Conservation (phyloP, 1,140 invertebrate genomes). For the Armadillidium nasatum region DNA sequence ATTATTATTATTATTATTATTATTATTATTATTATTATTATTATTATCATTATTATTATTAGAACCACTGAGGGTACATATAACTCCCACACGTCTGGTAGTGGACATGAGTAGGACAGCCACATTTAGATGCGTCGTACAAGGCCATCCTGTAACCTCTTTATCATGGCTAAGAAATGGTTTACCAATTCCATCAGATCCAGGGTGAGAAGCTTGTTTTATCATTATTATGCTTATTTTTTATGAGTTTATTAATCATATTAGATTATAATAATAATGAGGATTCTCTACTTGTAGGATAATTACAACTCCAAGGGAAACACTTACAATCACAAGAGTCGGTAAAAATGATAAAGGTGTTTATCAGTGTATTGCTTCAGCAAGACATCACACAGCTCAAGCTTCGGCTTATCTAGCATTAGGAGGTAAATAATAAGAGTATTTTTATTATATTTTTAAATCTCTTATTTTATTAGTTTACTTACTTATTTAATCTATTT, state of each 20-base stretch:
- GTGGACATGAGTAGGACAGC: slow-evolving; percentile 76
- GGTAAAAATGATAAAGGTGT: slow-evolving; percentile 69
- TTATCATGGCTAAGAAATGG: slow-evolving; percentile 81
- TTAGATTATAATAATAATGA: not conserved
- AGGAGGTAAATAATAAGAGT: slow-evolving; percentile 48
- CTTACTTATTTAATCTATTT: not conserved
- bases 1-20: not conserved
- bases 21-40: not conserved
- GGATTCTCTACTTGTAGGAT: slow-evolving; percentile 45
- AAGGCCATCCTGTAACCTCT: slow-evolving; percentile 60
- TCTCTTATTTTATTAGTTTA: not conserved
- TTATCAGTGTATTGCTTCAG: slow-evolving; percentile 64
- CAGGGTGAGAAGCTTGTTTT: slow-evolving; percentile 24
- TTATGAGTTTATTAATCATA: not conserved
- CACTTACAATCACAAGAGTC: slow-evolving; percentile 62
- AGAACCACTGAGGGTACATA: slow-evolving; percentile 67
- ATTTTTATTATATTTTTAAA: not conserved
- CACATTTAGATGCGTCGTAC: slow-evolving; percentile 65
- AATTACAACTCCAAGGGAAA: slow-evolving; percentile 53
- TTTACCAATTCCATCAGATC: slow-evolving; percentile 56
- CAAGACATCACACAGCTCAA: slow-evolving; percentile 47
- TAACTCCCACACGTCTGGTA: slow-evolving; percentile 66
- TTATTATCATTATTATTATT: slow-evolving; percentile 45
- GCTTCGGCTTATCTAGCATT: slow-evolving; percentile 49
- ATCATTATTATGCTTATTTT: not conserved